phyloP scores from a whole-genome alignment of 1,140 invertebrate genomes.

The Microplitis demolitor region DNA sequence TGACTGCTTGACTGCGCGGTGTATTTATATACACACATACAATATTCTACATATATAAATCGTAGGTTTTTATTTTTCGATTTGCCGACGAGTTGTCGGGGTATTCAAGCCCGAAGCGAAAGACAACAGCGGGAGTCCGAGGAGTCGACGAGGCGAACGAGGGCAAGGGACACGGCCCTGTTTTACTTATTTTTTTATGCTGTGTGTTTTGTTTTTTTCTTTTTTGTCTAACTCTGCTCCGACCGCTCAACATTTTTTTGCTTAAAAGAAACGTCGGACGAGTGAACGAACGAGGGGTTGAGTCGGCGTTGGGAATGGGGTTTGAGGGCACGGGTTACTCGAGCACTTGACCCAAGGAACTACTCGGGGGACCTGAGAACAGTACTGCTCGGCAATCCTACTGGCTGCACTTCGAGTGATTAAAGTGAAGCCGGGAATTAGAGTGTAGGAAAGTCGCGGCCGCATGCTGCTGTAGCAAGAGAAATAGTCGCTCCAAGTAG shows the following conservation, averaged over 20 bases:
- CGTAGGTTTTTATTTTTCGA: not conserved
- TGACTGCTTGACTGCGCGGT: no score
- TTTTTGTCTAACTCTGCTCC: no score
- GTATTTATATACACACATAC: not conserved
- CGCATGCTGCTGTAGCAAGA: not conserved
- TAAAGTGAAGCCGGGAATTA: slow-evolving; percentile 52
- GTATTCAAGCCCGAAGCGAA: not conserved
- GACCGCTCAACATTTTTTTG: not conserved
- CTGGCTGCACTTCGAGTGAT: slow-evolving; percentile 48
- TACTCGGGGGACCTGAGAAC: not conserved
- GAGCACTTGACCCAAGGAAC: slow-evolving; percentile 42
- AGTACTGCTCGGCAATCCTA: slow-evolving; percentile 13
- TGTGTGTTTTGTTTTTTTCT: no score
- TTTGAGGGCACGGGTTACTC: slow-evolving; percentile 30
- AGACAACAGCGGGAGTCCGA: no score
- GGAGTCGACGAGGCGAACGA: no score
- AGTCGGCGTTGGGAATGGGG: not conserved
- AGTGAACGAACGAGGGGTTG: slow-evolving; percentile 6
- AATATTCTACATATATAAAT: not conserved
- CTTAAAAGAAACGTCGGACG: no score
- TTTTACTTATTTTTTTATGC: no score
- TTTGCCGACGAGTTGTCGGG: not conserved
- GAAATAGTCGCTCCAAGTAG: not conserved
- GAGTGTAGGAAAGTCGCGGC: slow-evolving; percentile 39
- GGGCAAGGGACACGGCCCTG: no score